Evolutionary conservation across 2,888 invertebrate species (phyloP), one percentile per base, ranked within the genome.

Genomic region (Sminthurides aquaticus): DNA sequence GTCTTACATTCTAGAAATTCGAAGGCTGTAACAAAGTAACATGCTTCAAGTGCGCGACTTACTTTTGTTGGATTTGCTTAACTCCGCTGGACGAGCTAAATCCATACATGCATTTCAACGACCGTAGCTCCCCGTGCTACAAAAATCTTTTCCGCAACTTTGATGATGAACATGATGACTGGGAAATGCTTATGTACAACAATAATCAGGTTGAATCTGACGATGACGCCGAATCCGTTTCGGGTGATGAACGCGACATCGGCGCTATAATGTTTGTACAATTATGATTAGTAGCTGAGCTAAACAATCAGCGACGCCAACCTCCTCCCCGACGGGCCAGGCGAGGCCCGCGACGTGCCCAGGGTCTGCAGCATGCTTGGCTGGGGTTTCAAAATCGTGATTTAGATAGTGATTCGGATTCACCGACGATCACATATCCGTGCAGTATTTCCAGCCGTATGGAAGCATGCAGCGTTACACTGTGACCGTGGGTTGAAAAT

Each of bases 21-120:
- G 83, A 84, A 72, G 87, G 86, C 18, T 87, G 87, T 75, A 86
- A 87, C 77, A 86, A 86, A 79, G 86, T 87, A 84, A 80, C 81
- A 0, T 87, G 87, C 75, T 80, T 80, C 75, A 82, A 82, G 67
- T 87, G 87, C 75, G 79, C 80, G 24, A 79, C 82, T 0, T 82
- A 79, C 71, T 87, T 87, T 78, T 87, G 86, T 75, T 87, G 86
- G 86, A 71, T 84, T 18, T 87, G 86, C 74, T 76, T 77, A 26
- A 69, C 63, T 18, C 73, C 76, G 25, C 77, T 86, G 52, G 78
- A 81, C 66, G 76, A 77, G 1, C 73, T 75, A 3, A 79, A 79
- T 69, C 86, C 86, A 0, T 68, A 86, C 75, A 67, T 74, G 1
- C 86, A 86, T 76, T 86, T 81, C 76, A 80, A 78, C 68, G 76